phyloP scores from a whole-genome alignment of 64 coral and sea anemone genomes.

The Pachyseris speciosa region DNA sequence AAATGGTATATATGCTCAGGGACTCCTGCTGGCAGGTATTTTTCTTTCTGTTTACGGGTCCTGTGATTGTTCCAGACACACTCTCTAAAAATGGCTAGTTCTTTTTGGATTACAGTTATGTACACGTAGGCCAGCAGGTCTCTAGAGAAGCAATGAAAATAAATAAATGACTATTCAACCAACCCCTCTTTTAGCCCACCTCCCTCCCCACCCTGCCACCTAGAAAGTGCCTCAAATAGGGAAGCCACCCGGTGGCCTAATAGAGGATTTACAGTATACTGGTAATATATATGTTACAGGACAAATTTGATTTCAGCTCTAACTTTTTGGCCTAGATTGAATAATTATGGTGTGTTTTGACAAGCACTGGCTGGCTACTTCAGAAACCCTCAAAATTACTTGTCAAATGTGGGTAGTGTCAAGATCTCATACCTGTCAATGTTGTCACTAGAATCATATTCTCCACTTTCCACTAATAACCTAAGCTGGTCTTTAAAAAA shows the following conservation, averaged over 20 bases:
- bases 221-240: too few relatives aligned
- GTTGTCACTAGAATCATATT: slow-evolving; percentile 46
- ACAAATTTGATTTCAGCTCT: too few relatives aligned
- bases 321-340: background rate
- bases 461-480: slow-evolving; percentile 44
- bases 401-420: background rate
- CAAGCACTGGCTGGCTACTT: background rate
- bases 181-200: background rate
- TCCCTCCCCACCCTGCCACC: too few relatives aligned
- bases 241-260: too few relatives aligned
- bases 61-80: slow-evolving; percentile 66
- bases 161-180: background rate
- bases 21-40: slow-evolving; percentile 49
- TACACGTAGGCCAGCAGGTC: slow-evolving; percentile 56
- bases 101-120: slow-evolving; percentile 71
- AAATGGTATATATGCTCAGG: slow-evolving; percentile 54
- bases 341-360: background rate
- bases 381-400: background rate
- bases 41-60: slow-evolving; percentile 39
- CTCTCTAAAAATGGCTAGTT: slow-evolving; percentile 58
- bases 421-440: slow-evolving; percentile 27
- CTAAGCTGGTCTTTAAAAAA: slow-evolving; percentile 47
- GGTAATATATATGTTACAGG: too few relatives aligned
- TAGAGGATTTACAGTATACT: too few relatives aligned
- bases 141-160: background rate